Percentiles rank a stretch among this genome's conserved stretches.
These are phyloP conservation scores for Parochlus steinenii DNA, from an alignment of 2,888 invertebrate species.

Conservation along the genomic window DNA sequence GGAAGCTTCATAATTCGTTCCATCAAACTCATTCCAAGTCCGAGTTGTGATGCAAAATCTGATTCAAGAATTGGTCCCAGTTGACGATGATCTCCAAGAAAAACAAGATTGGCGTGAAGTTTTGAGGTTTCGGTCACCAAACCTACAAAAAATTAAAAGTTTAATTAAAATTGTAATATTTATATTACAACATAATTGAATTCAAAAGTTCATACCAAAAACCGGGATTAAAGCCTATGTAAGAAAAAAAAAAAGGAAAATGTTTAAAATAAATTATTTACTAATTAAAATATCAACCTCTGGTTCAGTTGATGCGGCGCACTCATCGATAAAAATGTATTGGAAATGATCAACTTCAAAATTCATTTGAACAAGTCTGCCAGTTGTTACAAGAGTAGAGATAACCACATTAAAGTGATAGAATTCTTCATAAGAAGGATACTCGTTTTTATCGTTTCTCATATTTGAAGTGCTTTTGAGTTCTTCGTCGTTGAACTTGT, in stretches of 20 bases:
- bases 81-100: slow-evolving; percentile 52
- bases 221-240: not conserved
- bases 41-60: slow-evolving; percentile 17
- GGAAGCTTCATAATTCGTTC: slow-evolving; percentile 44
- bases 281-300: slow-evolving; percentile 25
- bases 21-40: slow-evolving; percentile 36
- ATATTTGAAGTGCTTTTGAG: slow-evolving; percentile 30
- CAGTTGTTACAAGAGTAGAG: slow-evolving; percentile 43
- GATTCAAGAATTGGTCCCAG: slow-evolving; percentile 45
- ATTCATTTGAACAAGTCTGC: slow-evolving; percentile 17
- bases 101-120: not conserved
- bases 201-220: not conserved
- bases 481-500: slow-evolving; percentile 24
- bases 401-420: slow-evolving; percentile 41
- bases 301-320: slow-evolving; percentile 54
- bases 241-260: not conserved
- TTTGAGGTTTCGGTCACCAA: not conserved
- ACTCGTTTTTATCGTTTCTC: slow-evolving; percentile 22
- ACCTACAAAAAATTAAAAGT: not conserved
- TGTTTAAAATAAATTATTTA: not conserved
- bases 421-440: slow-evolving; percentile 32
- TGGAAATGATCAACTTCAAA: slow-evolving; percentile 30
- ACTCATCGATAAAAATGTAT: slow-evolving; percentile 61
- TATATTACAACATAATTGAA: not conserved
- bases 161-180: not conserved